Evolutionary conservation across 2,888 invertebrate species (phyloP).

Genomic region (Drosophila quinaria): DNA sequence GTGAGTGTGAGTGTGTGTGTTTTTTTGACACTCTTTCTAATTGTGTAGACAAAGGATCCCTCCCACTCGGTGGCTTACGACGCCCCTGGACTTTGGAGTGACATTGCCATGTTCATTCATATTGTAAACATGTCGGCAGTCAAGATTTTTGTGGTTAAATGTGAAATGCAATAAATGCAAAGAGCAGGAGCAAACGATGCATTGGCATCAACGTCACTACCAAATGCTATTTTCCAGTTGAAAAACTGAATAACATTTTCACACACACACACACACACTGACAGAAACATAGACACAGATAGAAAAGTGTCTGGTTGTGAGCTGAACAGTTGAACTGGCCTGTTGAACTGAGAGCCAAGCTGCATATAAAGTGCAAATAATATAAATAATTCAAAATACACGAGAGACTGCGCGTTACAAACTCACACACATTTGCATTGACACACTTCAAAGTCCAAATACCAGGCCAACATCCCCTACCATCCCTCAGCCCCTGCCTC

Average conservation of each 20-base stretch:
- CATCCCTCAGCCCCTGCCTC: neutral
- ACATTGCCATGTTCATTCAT: slow-evolving; percentile 38
- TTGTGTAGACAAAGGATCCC: slow-evolving; percentile 37
- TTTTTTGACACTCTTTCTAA: slow-evolving; percentile 69
- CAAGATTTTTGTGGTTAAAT: slow-evolving; percentile 69
- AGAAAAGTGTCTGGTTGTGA: slow-evolving; percentile 38
- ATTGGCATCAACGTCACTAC: slow-evolving; percentile 60
- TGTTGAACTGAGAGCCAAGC: slow-evolving; percentile 22
- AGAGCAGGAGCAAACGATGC: slow-evolving; percentile 44
- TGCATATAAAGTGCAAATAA: slow-evolving; percentile 78
- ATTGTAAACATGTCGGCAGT: slow-evolving; percentile 67
- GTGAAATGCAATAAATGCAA: slow-evolving; percentile 64
- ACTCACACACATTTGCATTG: slow-evolving; percentile 74
- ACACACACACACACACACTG: slow-evolving; percentile 1
- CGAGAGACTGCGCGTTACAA: slow-evolving; percentile 51
- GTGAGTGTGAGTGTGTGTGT: slow-evolving; percentile 40
- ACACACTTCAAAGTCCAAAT: slow-evolving; percentile 68
- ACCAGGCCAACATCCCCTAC: neutral
- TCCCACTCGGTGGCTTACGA: neutral
- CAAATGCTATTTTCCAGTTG: slow-evolving; percentile 56
- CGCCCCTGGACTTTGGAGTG: slow-evolving; percentile 2
- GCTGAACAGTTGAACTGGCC: slow-evolving; percentile 8
- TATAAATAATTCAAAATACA: slow-evolving; percentile 78
- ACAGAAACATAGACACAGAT: neutral
- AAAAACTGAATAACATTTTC: slow-evolving; percentile 40